These are phyloP conservation scores for Cephonodes hylas DNA, from an alignment of 2,888 invertebrate species.

Conservation along the genomic window DNA sequence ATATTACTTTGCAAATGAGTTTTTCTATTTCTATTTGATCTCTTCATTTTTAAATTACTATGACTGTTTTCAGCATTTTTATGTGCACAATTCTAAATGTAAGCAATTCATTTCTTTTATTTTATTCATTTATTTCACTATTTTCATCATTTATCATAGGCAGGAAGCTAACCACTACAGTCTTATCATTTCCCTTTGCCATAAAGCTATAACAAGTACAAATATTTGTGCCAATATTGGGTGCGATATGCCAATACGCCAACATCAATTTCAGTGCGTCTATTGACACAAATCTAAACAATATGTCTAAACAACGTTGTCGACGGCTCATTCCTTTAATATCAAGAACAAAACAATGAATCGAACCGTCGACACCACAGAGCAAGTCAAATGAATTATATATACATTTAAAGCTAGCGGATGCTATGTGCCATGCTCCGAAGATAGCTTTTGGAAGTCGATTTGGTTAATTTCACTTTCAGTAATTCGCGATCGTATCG, in stretches of 20 bases:
- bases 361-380: conserved; percentile 67
- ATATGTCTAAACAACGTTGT: conserved; percentile 44
- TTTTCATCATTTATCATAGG: conserved; percentile 18
- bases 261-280: conserved; percentile 2
- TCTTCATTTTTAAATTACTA: conserved; percentile 16
- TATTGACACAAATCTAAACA: conserved; percentile 34
- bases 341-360: conserved; percentile 38
- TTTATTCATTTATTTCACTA: conserved; percentile 25
- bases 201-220: conserved; percentile 34
- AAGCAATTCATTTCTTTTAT: conserved; percentile 18
- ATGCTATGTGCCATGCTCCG: conserved; percentile 43
- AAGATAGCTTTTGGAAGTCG: conserved; percentile 58
- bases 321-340: conserved; percentile 62
- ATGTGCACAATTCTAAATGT: conserved; percentile 24
- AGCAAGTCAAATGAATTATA: conserved; percentile 80
- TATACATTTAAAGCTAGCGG: conserved; percentile 48
- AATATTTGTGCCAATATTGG: conserved; percentile 50
- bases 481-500: conserved; percentile 1
- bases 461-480: conserved; percentile 6
- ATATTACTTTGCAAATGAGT: conserved; percentile 36
- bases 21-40: conserved; percentile 22
- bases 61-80: conserved; percentile 28
- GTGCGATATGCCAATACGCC: conserved; percentile 18
- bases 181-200: conserved; percentile 19
- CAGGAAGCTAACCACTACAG: conserved; percentile 38